Evolutionary conservation across 1,140 invertebrate species (phyloP), one percentile per base, ranked within the genome.

Genomic region (Panagrolaimus sp.): DNA sequence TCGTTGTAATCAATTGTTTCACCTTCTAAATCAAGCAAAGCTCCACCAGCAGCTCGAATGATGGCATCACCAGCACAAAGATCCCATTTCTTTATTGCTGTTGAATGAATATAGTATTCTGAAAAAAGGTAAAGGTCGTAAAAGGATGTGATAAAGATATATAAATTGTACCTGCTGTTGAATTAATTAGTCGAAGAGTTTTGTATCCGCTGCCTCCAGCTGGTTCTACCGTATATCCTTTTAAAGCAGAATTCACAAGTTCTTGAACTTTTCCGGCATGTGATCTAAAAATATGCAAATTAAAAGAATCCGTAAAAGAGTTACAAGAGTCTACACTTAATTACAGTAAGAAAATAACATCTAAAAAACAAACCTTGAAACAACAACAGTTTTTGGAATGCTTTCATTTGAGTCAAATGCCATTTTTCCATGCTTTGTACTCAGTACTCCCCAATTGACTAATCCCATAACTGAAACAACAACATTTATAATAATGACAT

Each of bases 61-160:
- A 99, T 90, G 0, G 94, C 96, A 85, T 97, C 90, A 32, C 93
- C 93, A 38, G 96, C 93, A 86, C 96, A 99, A 67, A 97, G 89
- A 81, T 98, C 96, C 96, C 96, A 99, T 83, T 98, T 98, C 82
- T 98, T 97, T 21, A 99, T 98, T 17, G 88, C 86, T 8, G 93
- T 97, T 3, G 88, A 88, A 81, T 99, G 96, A 10, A 97, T 84
- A 82, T 99, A 99, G 0, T 91, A 89, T 80, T 93, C 82, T 80
- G 62, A 46, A 77, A 71, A 38, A 24, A 10, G 10, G 12, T 64
- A 12, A 55, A n/a, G 14, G 26, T 65, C 21, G 6, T 28, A 63
- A 8, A 63, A 48, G 44, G 70, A 43, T 15, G 45, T 10, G 43
- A 38, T 26, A 45, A 62, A 10, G 17, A n/a, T 24, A 28, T 43